A percentile compares a stretch with the other conserved stretches of the same genome.
Evolutionary conservation across 2,113 vertebrate species (phyloP).

Genomic region (Sinocyclocheilus anophthalmus): DNA sequence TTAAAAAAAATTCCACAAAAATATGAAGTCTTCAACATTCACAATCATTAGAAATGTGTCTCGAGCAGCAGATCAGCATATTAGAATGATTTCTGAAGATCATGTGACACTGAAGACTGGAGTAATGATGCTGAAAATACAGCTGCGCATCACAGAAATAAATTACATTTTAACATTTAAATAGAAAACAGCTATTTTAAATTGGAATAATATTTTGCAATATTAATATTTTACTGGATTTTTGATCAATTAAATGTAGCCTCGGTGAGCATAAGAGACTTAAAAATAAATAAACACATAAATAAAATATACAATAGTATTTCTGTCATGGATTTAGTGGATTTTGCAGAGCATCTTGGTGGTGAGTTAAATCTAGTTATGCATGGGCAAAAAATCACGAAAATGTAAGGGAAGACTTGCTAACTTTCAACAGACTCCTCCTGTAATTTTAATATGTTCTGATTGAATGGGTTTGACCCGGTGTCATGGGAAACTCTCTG

Average conservation of each 20-base stretch:
- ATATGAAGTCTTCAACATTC: neutral
- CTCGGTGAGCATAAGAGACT: neutral
- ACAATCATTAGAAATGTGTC: neutral
- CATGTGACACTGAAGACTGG: neutral
- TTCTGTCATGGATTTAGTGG: neutral
- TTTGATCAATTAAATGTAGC: neutral
- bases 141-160: neutral
- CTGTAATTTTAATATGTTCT: neutral
- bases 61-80: neutral
- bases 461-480: slow-evolving; percentile 14
- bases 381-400: neutral
- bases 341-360: neutral
- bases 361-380: neutral
- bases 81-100: neutral
- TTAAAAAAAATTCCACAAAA: neutral
- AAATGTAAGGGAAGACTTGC: neutral
- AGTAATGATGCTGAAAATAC: neutral
- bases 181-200: neutral
- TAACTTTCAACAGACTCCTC: slow-evolving; percentile 7
- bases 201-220: neutral
- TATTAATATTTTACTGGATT: neutral
- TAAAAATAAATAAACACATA: too few species aligned
- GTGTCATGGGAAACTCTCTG: slow-evolving; percentile 39
- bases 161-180: neutral
- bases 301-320: neutral